Evolutionary conservation across 2,888 invertebrate genomes (phyloP), one percentile per base, ranked within the genome.

Genomic region (Pyrrhosoma nymphula): DNA sequence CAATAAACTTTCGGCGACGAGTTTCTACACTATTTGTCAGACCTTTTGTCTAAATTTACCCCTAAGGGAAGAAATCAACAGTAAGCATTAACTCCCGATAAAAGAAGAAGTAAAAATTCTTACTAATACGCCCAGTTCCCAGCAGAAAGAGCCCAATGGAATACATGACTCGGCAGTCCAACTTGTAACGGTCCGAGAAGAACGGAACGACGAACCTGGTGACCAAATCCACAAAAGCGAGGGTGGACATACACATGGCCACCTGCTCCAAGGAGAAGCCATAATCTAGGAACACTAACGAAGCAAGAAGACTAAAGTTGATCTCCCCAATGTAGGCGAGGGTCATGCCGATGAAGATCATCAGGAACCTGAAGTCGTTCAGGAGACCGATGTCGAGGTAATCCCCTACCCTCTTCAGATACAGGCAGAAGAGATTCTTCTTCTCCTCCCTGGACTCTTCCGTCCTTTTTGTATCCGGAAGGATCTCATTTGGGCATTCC

Each of bases 271-370:
- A 14, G 2, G 93, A 47, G n/a, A 93, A 47, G 0, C 69, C 93
- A 20, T 75, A 47, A 35, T 97, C 96, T 6, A 96, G 96, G 35
- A 97, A 96, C 55, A 97, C 97, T 95, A 97, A 97, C 56, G 97
- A 97, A 82, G 97, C 97, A 97, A 97, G 97, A 30, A 97, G 96
- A 95, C 97, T 96, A 90, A 97, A 97, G 96, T 97, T 97, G 8
- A 97, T 96, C 96, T 97, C 97, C 2, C 97, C 97, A 39, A 97
- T 97, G 95, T 97, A 97, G 55, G 97, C 97, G 35, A 97, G 96
- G n/a, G 97, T 97, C 96, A 97, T 96, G 60, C 97, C 97, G 95
- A 97, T 95, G 63, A 96, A 95, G n/a, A 96, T 96, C 88, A 96
- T 96, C 47, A 97, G 96, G 96, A 96, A 97, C 18, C 96, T 96